A percentile compares a stretch with the other conserved stretches of the same genome.
Conservation (phyloP, 2,113 vertebrate genomes). For the Nerophis lumbriciformis region DNA sequence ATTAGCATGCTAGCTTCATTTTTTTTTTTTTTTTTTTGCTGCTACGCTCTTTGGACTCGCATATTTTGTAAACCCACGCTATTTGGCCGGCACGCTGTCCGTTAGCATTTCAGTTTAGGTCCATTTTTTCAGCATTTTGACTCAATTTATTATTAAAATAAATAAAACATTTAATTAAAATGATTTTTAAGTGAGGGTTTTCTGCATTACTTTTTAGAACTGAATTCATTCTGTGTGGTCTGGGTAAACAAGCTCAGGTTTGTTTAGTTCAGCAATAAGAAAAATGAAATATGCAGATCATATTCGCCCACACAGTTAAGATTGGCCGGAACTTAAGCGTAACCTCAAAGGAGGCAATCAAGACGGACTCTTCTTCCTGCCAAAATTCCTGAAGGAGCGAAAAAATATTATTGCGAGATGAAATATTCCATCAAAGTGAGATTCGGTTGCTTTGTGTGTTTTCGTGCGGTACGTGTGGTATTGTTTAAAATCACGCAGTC, state of each 20-base stretch:
- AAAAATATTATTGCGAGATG: constrained; percentile 16
- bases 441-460: neutral
- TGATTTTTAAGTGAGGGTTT: too few relatives aligned
- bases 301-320: constrained; percentile 5
- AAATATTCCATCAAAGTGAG: constrained; percentile 14
- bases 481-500: neutral
- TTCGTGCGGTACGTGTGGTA: neutral
- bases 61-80: too few relatives aligned
- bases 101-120: too few relatives aligned
- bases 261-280: constrained; percentile 15
- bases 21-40: too few relatives aligned
- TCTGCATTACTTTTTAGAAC: too few relatives aligned
- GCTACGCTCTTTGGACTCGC: too few relatives aligned
- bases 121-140: too few relatives aligned
- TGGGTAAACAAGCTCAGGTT: constrained; percentile 23
- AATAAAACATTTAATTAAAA: too few relatives aligned
- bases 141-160: too few relatives aligned
- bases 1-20: too few relatives aligned
- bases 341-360: neutral
- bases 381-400: constrained; percentile 4
- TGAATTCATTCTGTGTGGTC: constrained; percentile 2
- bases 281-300: constrained; percentile 2
- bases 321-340: neutral
- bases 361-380: constrained; percentile 2
- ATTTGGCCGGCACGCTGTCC: too few relatives aligned